These are phyloP conservation scores for Horisme vitalbata DNA, from an alignment of 2,888 invertebrate genomes.

Conservation along the genomic window DNA sequence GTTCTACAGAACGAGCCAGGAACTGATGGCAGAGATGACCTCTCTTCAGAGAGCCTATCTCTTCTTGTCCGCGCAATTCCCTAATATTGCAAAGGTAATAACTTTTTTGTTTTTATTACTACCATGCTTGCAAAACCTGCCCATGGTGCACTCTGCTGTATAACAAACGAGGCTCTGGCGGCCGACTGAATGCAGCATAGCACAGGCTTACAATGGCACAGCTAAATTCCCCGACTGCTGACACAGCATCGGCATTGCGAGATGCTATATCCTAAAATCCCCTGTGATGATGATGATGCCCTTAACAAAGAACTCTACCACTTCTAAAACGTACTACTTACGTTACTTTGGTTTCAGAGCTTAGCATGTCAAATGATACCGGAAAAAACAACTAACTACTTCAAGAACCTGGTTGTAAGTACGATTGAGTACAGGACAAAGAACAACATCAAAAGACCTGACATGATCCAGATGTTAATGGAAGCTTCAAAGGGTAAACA, in stretches of 20 bases:
- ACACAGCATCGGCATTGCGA: too few species aligned
- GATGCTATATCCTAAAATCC: too few species aligned
- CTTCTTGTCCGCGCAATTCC: conserved; percentile 41
- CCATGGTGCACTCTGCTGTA: too few species aligned
- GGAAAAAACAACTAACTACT: conserved; percentile 43
- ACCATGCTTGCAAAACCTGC: too few species aligned
- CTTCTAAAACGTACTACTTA: too few species aligned
- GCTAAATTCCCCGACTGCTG: too few species aligned
- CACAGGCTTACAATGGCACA: too few species aligned
- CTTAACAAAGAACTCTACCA: too few species aligned
- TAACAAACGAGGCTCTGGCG: too few species aligned
- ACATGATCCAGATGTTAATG: conserved; percentile 83
- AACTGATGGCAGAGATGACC: conserved; percentile 46
- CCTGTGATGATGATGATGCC: too few species aligned
- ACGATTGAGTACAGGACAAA: conserved; percentile 71
- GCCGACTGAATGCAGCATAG: too few species aligned
- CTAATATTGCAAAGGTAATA: conserved; percentile 51
- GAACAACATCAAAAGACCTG: conserved; percentile 73
- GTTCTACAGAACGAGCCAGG: conserved; percentile 66
- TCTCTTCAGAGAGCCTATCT: conserved; percentile 41
- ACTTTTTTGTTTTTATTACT: not conserved
- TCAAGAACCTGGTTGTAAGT: conserved; percentile 47
- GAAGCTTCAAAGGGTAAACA: conserved; percentile 62
- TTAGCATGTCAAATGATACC: conserved; percentile 40
- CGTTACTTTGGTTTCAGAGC: too few species aligned